Percentiles rank a stretch among this genome's conserved stretches.
These are phyloP conservation scores for Amiota mariae DNA, from an alignment of 2,888 invertebrate genomes.

Conservation along the genomic window DNA sequence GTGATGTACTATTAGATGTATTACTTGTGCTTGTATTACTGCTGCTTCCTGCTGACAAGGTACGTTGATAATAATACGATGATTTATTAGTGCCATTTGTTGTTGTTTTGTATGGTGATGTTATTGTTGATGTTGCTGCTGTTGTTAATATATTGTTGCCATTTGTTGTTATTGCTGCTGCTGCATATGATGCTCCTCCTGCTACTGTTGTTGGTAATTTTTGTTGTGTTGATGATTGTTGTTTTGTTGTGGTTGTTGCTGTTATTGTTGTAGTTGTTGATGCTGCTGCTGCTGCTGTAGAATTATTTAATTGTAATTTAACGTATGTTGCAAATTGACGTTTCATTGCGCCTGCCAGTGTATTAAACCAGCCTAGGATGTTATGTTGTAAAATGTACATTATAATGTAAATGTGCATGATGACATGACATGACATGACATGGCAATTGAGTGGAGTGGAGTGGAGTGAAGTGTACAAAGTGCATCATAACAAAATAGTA, in stretches of 20 bases:
- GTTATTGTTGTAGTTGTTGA: slow-evolving; percentile 15
- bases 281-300: slow-evolving; percentile 56
- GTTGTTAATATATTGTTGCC: background rate
- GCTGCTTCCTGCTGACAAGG: slow-evolving; percentile 64
- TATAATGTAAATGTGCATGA: no score
- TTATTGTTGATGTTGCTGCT: background rate
- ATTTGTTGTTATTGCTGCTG: background rate
- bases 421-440: no score
- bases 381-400: no score
- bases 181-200: background rate
- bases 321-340: slow-evolving; percentile 88
- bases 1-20: slow-evolving; percentile 65
- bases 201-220: slow-evolving; percentile 22
- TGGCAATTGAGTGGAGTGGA: no score
- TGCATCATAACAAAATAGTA: slow-evolving; percentile 24
- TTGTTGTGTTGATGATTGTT: slow-evolving; percentile 13
- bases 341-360: slow-evolving; percentile 81
- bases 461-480: background rate
- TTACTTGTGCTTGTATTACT: slow-evolving; percentile 61
- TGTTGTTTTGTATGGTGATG: slow-evolving; percentile 44
- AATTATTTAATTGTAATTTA: slow-evolving; percentile 80
- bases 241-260: slow-evolving; percentile 17
- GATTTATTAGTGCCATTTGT: slow-evolving; percentile 46
- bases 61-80: slow-evolving; percentile 64
- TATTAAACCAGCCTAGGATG: slow-evolving; percentile 78